Percentiles rank a stretch among this genome's conserved stretches.
These are phyloP conservation scores for Antitype chi DNA, from an alignment of 2,888 invertebrate species.

Conservation along the genomic window DNA sequence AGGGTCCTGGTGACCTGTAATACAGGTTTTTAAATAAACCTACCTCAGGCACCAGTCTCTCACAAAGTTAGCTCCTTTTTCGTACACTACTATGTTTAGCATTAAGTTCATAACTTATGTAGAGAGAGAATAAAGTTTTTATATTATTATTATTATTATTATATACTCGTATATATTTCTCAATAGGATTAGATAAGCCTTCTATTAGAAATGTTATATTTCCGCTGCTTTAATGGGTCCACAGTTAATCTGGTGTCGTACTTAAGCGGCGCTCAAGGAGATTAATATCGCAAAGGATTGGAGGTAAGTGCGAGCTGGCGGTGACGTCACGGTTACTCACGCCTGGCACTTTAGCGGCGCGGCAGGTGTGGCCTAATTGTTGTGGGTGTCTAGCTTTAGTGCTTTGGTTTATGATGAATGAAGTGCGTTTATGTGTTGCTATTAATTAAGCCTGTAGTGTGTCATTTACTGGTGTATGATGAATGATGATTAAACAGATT, in stretches of 20 bases:
- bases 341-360: slow-evolving; percentile 30
- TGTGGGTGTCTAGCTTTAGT: slow-evolving; percentile 16
- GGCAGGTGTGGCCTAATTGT: slow-evolving; percentile 41
- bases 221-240: slow-evolving; percentile 41
- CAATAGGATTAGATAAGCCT: neutral
- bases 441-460: neutral
- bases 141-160: too few relatives aligned
- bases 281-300: slow-evolving; percentile 59
- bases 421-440: neutral
- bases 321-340: slow-evolving; percentile 51
- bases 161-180: too few relatives aligned
- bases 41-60: too few relatives aligned
- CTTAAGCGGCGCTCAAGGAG: slow-evolving; percentile 53
- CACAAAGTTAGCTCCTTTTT: too few relatives aligned
- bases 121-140: too few relatives aligned
- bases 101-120: too few relatives aligned
- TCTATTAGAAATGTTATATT: neutral
- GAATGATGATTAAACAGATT: too few relatives aligned
- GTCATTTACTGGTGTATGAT: neutral
- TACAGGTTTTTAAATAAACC: too few relatives aligned
- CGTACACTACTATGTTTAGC: too few relatives aligned
- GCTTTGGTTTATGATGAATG: slow-evolving; percentile 2
- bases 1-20: too few relatives aligned
- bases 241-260: slow-evolving; percentile 57
- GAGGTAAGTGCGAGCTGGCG: slow-evolving; percentile 48